Conservation (phyloP, 2,797 vertebrate species). For the Sebastes trivittatus region DNA sequence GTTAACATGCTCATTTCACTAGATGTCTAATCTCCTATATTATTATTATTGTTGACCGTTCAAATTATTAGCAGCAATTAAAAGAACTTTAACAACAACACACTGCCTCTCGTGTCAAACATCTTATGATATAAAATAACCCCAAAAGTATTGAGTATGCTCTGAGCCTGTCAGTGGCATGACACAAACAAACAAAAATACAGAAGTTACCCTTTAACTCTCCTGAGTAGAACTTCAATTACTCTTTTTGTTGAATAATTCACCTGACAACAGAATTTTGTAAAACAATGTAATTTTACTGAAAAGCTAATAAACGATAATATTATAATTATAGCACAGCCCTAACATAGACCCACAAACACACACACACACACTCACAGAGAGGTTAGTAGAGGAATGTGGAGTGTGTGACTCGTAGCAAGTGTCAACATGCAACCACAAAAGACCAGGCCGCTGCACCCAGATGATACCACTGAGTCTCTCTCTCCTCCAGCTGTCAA, state of each 20-base stretch:
- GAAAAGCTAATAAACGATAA: not conserved
- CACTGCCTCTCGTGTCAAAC: too few relatives aligned
- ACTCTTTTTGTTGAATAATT: not conserved
- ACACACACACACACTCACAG: not conserved
- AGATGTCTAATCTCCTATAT: too few relatives aligned
- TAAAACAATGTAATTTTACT: not conserved
- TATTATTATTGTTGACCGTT: too few relatives aligned
- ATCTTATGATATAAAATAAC: too few relatives aligned
- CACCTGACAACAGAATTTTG: not conserved
- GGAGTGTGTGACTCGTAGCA: constrained; percentile 1
- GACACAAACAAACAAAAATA: too few relatives aligned
- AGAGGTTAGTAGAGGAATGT: constrained; percentile 23
- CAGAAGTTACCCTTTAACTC: not conserved
- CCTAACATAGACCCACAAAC: not conserved
- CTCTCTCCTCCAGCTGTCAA: not conserved
- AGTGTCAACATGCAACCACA: constrained; percentile 29
- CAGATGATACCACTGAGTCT: not conserved
- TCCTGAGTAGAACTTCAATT: not conserved
- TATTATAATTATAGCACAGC: not conserved
- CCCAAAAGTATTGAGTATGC: too few relatives aligned
- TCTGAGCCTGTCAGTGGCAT: too few relatives aligned
- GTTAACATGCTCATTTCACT: too few relatives aligned
- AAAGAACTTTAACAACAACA: too few relatives aligned
- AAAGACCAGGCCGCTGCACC: not conserved
- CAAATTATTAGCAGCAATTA: too few relatives aligned